Evolutionary conservation across 2,113 vertebrate genomes (phyloP), one percentile per base, ranked within the genome.

Genomic region (Solenodon paradoxus): DNA sequence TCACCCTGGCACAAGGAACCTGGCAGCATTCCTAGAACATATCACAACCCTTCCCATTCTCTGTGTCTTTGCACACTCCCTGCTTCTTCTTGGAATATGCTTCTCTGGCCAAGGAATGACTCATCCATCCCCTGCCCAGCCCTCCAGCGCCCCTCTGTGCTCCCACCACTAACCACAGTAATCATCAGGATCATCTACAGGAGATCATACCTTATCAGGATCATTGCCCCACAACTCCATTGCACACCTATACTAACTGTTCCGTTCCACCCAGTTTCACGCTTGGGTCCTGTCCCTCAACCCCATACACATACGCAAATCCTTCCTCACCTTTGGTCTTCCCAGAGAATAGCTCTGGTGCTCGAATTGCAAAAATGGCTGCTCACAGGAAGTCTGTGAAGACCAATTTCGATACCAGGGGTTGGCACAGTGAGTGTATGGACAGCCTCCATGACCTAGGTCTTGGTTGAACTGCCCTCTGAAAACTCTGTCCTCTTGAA

Each of bases 401-500:
- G n/a, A n/a, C n/a, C n/a, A n/a, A n/a, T n/a, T n/a, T n/a, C n/a
- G n/a, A n/a, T n/a, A n/a, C n/a, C n/a, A 8, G 40, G 16, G 19
- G 19, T 40, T 15, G 35, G 19, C 4, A 30, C 1, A 1, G 59
- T n/a, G 10, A 64, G 40, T 47, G 7, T 68, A 7, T n/a, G 13
- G 66, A 59, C 0, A 0, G 19, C 10, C 75, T 3, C 35, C 32
- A 26, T 86, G 24, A 79, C 35, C 71, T 15, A 61, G 32, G 32
- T 38, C 22, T 53, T 40, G 10, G 69, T 85, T 61, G 9, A 55
- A 42, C 9, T 15, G 13, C 66, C 8, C n/a, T 24, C n/a, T 1
- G 5, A 2, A 57, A 42, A 68, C 28, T 69, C 81, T 95, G 78
- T 80, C 92, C 75, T 87, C 59, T 24, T 26, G 75, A 79, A 86